Conservation (phyloP, 2,888 invertebrate genomes). For the Podabrus alpinus region DNA sequence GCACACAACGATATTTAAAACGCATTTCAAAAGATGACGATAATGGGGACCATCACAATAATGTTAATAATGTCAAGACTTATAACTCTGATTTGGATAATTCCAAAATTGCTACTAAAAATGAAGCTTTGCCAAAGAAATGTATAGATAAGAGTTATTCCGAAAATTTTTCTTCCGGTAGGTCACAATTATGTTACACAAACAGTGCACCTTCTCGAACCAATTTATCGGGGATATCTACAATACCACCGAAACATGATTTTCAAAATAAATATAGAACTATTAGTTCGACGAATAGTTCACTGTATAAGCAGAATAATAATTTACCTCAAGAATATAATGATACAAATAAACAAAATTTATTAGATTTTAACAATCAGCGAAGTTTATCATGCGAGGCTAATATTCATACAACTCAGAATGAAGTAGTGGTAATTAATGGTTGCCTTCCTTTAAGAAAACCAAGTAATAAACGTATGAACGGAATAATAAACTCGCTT, state of each 20-base stretch:
- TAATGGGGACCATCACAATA: constrained; percentile 67
- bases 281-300: constrained; percentile 37
- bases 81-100: constrained; percentile 23
- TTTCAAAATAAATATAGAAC: constrained; percentile 44
- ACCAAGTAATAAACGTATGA: constrained; percentile 32
- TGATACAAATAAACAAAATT: constrained; percentile 4
- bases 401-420: constrained; percentile 48
- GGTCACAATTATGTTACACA: constrained; percentile 19
- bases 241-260: constrained; percentile 52
- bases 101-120: constrained; percentile 1
- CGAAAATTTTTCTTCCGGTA: neutral
- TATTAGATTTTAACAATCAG: constrained; percentile 33
- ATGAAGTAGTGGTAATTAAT: constrained; percentile 42
- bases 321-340: constrained; percentile 23
- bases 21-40: constrained; percentile 75
- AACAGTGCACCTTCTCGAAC: constrained; percentile 24
- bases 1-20: constrained; percentile 81
- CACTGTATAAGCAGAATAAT: constrained; percentile 42
- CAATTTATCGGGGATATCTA: constrained; percentile 49
- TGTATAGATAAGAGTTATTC: neutral
- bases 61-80: constrained; percentile 54
- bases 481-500: constrained; percentile 6
- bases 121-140: neutral
- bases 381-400: constrained; percentile 52
- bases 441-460: constrained; percentile 48